Evolutionary conservation across 2,113 vertebrate species (phyloP).

Genomic region (Nicator chloris): DNA sequence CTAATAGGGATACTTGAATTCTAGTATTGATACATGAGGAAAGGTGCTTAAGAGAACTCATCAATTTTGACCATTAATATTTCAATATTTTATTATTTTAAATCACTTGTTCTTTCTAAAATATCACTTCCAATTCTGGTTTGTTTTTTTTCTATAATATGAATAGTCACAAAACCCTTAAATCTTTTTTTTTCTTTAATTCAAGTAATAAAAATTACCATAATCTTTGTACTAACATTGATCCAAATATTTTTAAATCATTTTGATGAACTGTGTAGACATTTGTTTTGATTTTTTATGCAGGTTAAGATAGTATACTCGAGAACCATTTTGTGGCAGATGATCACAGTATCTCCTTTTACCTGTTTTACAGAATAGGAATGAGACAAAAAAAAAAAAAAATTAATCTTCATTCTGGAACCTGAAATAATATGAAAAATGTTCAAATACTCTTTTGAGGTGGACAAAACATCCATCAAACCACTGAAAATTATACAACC

Average conservation of each 20-base stretch:
- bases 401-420: neutral
- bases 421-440: neutral
- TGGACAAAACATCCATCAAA: neutral
- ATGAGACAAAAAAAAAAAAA: neutral
- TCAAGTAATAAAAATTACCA: neutral
- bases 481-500: neutral
- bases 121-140: neutral
- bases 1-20: neutral
- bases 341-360: neutral
- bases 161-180: neutral
- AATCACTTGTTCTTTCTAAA: neutral
- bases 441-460: neutral
- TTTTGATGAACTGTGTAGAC: neutral
- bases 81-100: neutral
- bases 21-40: neutral
- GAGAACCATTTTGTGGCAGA: neutral
- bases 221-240: neutral
- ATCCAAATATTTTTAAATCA: neutral
- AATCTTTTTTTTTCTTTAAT: neutral
- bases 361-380: neutral
- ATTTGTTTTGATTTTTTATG: neutral
- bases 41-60: neutral
- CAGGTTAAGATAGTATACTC: neutral
- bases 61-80: neutral
- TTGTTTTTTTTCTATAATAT: neutral